Evolutionary conservation across 2,888 invertebrate species (phyloP).

Genomic region (Itoplectis maculator): DNA sequence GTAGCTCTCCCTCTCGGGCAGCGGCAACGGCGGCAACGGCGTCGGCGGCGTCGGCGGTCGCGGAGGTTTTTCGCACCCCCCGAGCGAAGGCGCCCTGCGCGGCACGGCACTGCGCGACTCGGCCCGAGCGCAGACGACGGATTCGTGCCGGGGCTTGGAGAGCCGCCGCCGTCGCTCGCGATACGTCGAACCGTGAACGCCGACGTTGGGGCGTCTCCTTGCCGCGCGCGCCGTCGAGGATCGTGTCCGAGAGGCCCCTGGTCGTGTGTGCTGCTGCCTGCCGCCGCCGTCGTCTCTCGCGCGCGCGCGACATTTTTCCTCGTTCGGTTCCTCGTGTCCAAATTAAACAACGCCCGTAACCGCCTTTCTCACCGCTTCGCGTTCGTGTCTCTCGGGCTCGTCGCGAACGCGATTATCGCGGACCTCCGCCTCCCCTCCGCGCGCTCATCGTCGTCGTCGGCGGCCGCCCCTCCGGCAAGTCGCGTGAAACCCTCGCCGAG

Average conservation of each 20-base stretch:
- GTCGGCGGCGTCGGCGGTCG: not conserved
- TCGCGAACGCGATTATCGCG: too few species aligned
- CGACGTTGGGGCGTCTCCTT: conserved; percentile 83
- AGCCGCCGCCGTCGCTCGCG: conserved; percentile 81
- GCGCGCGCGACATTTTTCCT: too few species aligned
- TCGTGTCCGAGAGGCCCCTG: too few species aligned
- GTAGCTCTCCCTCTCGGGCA: conserved; percentile 26
- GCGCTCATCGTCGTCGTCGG: too few species aligned
- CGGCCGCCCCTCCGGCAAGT: too few species aligned
- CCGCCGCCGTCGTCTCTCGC: conserved; percentile 35
- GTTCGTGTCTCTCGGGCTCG: too few species aligned
- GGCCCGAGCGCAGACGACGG: conserved; percentile 79
- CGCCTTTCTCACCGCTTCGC: too few species aligned
- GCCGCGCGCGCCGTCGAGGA: conserved; percentile 77
- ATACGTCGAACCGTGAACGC: conserved; percentile 82
- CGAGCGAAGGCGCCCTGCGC: conserved; percentile 61
- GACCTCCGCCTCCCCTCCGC: too few species aligned
- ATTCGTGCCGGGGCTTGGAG: conserved; percentile 76
- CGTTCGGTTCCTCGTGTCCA: not conserved
- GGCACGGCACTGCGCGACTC: conserved; percentile 81
- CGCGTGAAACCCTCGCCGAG: too few species aligned
- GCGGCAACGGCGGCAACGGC: not conserved
- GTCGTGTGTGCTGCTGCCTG: conserved; percentile 69
- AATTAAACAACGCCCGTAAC: too few species aligned
- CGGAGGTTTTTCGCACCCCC: conserved; percentile 34